phyloP scores from a whole-genome alignment of 2,113 vertebrate genomes.

The Sinocyclocheilus rhinocerous region DNA sequence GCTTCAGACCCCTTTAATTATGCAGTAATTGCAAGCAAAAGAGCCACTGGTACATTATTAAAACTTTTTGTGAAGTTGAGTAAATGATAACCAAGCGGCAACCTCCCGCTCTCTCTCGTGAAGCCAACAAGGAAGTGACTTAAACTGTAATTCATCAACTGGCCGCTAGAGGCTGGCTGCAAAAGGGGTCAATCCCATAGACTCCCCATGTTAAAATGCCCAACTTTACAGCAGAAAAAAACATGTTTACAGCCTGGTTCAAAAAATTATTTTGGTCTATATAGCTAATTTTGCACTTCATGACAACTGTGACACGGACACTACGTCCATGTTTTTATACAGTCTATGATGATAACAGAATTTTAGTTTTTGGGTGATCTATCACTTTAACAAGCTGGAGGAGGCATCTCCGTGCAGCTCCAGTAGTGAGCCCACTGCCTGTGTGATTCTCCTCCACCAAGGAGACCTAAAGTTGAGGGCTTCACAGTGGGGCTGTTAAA shows the following conservation, averaged over 20 bases:
- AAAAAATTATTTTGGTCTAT: too few relatives aligned
- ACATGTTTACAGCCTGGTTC: too few relatives aligned
- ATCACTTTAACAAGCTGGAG: neutral
- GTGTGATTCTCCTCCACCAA: slow-evolving; percentile 21
- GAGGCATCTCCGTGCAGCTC: neutral
- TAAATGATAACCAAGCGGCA: neutral
- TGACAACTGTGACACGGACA: too few relatives aligned
- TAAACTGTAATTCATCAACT: too few relatives aligned
- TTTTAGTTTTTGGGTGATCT: neutral
- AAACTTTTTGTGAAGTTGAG: neutral
- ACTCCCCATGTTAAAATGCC: too few relatives aligned
- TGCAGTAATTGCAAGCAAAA: neutral
- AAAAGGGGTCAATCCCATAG: too few relatives aligned
- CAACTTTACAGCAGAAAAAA: too few relatives aligned
- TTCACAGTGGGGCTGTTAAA: slow-evolving; percentile 31
- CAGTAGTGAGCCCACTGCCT: slow-evolving; percentile 30
- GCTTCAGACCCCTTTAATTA: neutral
- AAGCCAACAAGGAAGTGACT: too few relatives aligned
- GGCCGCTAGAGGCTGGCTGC: too few relatives aligned
- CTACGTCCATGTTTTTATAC: too few relatives aligned
- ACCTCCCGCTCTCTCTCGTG: too few relatives aligned
- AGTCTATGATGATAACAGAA: neutral
- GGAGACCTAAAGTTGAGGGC: neutral
- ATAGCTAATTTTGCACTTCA: too few relatives aligned
- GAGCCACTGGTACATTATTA: neutral